Evolutionary conservation across 2,797 vertebrate genomes (phyloP), one percentile per base, ranked within the genome.

Genomic region (Brotula barbata): DNA sequence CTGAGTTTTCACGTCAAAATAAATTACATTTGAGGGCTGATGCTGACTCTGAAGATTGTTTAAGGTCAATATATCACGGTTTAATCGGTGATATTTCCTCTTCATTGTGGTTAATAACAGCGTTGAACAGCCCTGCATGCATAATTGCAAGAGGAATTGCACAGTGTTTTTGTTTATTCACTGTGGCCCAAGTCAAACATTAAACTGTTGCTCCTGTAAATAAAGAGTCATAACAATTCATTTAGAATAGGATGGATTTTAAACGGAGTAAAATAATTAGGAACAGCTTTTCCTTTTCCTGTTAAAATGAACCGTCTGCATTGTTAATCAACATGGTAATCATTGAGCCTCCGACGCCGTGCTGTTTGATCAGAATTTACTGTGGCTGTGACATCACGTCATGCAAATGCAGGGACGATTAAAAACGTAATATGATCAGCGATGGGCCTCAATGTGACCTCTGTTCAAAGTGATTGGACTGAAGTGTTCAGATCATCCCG

Each of bases 401-500:
- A 17, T 15, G 28, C 9, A 5, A 31, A 7, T 49, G 17, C 12
- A 33, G 3, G 2, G 16, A 9, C 16, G 13, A 3, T 8, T 37
- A 7, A 3, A 19, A 19, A 16, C 13, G 10, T 51, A 11, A 36
- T 45, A 21, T 28, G 9, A 52, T 16, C 6, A 7, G 25, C 37
- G 19, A 40, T 16, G 17, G n/a, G 13, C 15, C 7, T 49, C n/a
- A 67, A 7, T 4, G 12, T 72, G 47, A 67, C 44, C 44, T 71
- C 19, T 36, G 42, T n/a, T 48, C 23, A 61, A 52, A 33, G 41
- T 28, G 48, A 70, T 34, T 43, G 15, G n/a, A 40, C 36, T 51
- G 48, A 68, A 7, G 21, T 22, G 39, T 58, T 75, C 25, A 60
- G 71, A 57, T 73, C 52, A 9, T 39, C 50, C 55, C 39, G 34